These are phyloP conservation scores for Sylvicola fuscatus DNA, from an alignment of 2,888 invertebrate genomes.

Conservation along the genomic window DNA sequence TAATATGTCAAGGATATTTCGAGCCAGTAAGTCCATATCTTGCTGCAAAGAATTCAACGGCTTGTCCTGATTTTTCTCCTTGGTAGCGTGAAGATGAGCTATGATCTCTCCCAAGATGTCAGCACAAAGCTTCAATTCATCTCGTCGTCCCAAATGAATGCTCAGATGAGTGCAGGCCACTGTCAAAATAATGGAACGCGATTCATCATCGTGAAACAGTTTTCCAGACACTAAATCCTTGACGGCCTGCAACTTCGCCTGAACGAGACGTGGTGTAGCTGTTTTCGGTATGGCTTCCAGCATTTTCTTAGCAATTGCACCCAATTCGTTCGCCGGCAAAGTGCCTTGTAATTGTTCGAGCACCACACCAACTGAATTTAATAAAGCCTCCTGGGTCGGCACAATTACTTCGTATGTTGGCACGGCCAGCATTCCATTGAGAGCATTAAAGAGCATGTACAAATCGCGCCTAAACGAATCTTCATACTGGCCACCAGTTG, in stretches of 20 bases:
- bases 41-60: constrained; percentile 34
- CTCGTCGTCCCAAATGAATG: constrained; percentile 58
- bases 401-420: constrained; percentile 52
- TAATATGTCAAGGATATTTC: constrained; percentile 62
- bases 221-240: constrained; percentile 57
- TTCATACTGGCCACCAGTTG: constrained; percentile 74
- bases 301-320: constrained; percentile 58
- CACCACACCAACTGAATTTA: constrained; percentile 65
- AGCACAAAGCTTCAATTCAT: constrained; percentile 65
- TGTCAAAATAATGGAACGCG: constrained; percentile 60
- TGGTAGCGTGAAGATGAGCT: constrained; percentile 29
- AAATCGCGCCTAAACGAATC: constrained; percentile 70
- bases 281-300: constrained; percentile 42
- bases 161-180: constrained; percentile 72
- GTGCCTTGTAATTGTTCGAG: constrained; percentile 62
- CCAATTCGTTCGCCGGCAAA: constrained; percentile 52
- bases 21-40: constrained; percentile 64
- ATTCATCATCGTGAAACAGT: constrained; percentile 59
- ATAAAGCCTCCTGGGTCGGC: constrained; percentile 59
- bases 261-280: constrained; percentile 43
- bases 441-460: constrained; percentile 55
- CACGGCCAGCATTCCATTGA: constrained; percentile 54
- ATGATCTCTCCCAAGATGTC: constrained; percentile 76
- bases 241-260: constrained; percentile 65
- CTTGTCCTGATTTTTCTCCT: constrained; percentile 29